Evolutionary conservation across 2,797 vertebrate genomes (phyloP).

Genomic region (Spea hammondii): DNA sequence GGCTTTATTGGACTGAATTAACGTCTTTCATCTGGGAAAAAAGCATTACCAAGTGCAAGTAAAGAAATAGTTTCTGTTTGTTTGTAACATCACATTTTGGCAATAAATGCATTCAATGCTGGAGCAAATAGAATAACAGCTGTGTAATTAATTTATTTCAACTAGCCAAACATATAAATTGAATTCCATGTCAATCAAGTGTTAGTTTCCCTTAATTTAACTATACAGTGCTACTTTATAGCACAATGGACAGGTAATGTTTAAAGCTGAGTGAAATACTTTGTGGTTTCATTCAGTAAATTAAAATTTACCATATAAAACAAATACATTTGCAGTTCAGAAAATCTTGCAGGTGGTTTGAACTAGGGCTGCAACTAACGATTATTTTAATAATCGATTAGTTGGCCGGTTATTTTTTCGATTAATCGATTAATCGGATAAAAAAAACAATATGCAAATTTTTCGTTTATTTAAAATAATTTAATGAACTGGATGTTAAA

Average conservation of each 20-base stretch:
- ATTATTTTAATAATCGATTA: too few species aligned
- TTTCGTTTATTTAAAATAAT: too few species aligned
- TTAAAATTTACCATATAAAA: too few species aligned
- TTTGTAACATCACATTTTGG: conserved; percentile 37
- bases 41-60: conserved; percentile 24
- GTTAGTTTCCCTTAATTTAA: conserved; percentile 19
- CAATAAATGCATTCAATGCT: conserved; percentile 39
- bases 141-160: conserved; percentile 47
- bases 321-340: too few species aligned
- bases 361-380: too few species aligned
- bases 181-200: conserved; percentile 40
- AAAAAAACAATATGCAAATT: too few species aligned
- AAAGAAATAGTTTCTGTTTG: conserved; percentile 36
- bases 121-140: conserved; percentile 40
- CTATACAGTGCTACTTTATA: conserved; percentile 8
- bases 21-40: conserved; percentile 42
- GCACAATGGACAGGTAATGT: conserved; percentile 26
- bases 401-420: too few species aligned
- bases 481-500: too few species aligned
- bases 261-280: conserved; percentile 30
- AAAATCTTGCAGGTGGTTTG: too few species aligned
- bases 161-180: conserved; percentile 45
- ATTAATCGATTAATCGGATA: too few species aligned
- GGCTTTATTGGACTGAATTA: conserved; percentile 25
- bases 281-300: too few species aligned